Evolutionary conservation across 2,888 invertebrate genomes (phyloP).

Genomic region (Lycia hirtaria): DNA sequence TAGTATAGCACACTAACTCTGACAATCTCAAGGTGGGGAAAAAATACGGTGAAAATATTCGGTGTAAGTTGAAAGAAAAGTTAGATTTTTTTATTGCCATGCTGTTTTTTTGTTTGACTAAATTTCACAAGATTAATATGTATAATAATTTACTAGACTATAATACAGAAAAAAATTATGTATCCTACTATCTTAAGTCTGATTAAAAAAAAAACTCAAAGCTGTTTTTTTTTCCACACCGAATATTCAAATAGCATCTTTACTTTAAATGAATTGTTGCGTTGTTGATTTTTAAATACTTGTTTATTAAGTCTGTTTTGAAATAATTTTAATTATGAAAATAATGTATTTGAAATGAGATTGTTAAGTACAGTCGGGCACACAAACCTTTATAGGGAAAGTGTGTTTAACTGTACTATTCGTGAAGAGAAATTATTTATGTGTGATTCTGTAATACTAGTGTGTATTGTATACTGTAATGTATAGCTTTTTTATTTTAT

Average conservation of each 20-base stretch:
- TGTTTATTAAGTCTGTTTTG: slow-evolving; percentile 75
- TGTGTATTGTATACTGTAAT: slow-evolving; percentile 65
- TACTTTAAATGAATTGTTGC: slow-evolving; percentile 67
- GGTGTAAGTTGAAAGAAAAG: slow-evolving; percentile 23
- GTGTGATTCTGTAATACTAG: slow-evolving; percentile 78
- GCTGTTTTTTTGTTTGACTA: not conserved
- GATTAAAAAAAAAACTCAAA: not conserved
- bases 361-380: slow-evolving; percentile 61
- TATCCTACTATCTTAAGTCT: too few relatives aligned
- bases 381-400: slow-evolving; percentile 2
- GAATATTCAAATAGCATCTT: slow-evolving; percentile 48
- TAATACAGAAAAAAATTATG: too few relatives aligned
- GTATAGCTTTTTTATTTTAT: slow-evolving; percentile 65
- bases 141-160: too few relatives aligned
- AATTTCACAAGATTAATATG: too few relatives aligned
- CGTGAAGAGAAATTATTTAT: slow-evolving; percentile 80
- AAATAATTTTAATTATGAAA: slow-evolving; percentile 62
- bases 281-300: slow-evolving; percentile 77
- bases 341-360: slow-evolving; percentile 68
- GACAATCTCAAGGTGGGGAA: slow-evolving; percentile 54
- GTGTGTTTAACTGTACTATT: slow-evolving; percentile 51
- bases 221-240: slow-evolving; percentile 43
- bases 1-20: slow-evolving; percentile 54
- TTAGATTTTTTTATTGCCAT: not conserved
- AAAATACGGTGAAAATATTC: slow-evolving; percentile 17